Evolutionary conservation across 2,113 vertebrate genomes (phyloP).

Genomic region (Salvelinus fontinalis): DNA sequence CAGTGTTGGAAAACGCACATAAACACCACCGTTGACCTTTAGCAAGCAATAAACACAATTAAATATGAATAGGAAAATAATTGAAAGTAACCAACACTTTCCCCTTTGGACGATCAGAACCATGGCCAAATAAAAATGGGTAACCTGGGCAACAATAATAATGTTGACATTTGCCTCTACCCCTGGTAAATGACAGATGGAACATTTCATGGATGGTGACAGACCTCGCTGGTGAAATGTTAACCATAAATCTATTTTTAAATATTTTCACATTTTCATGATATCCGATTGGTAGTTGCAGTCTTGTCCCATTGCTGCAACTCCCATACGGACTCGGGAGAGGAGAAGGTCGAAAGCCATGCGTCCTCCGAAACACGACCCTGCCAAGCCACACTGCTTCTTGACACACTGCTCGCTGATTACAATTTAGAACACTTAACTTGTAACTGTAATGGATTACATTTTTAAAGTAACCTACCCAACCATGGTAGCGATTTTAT

Average conservation of each 20-base stretch:
- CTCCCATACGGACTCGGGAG: too few relatives aligned
- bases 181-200: constrained; percentile 18
- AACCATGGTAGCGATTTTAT: background rate
- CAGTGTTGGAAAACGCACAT: constrained; percentile 63
- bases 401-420: too few relatives aligned
- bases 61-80: constrained; percentile 82
- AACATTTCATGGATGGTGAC: constrained; percentile 20
- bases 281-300: too few relatives aligned
- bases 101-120: constrained; percentile 32
- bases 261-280: too few relatives aligned
- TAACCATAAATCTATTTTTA: background rate
- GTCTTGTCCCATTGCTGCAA: too few relatives aligned
- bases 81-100: constrained; percentile 72
- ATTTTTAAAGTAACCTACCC: too few relatives aligned
- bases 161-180: constrained; percentile 62
- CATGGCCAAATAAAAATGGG: background rate
- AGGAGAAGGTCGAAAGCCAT: too few relatives aligned
- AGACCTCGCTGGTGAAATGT: background rate
- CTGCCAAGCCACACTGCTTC: too few relatives aligned
- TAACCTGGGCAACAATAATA: constrained; percentile 36
- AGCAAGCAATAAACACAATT: constrained; percentile 77
- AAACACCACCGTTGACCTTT: constrained; percentile 76
- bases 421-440: too few relatives aligned
- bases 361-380: too few relatives aligned
- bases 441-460: too few relatives aligned